These are phyloP conservation scores for Diarsia brunnea DNA, from an alignment of 2,888 invertebrate genomes.

Conservation along the genomic window DNA sequence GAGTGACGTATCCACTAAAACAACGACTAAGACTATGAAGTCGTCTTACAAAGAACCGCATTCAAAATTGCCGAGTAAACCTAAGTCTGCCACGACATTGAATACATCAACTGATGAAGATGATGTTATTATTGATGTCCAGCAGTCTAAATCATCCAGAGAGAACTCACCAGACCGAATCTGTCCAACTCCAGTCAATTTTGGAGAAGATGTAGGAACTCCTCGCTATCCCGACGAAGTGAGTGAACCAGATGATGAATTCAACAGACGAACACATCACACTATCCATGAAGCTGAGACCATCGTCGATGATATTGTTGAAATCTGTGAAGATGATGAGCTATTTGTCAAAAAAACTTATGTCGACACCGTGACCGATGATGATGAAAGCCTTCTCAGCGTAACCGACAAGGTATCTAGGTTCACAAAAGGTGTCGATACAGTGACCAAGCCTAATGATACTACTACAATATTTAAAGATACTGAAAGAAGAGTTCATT, in stretches of 20 bases:
- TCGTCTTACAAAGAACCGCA: slow-evolving; percentile 76
- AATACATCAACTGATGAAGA: slow-evolving; percentile 90
- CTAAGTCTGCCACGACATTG: slow-evolving; percentile 88
- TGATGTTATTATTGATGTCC: slow-evolving; percentile 92
- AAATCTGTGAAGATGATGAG: slow-evolving; percentile 89
- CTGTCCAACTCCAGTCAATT: slow-evolving; percentile 92
- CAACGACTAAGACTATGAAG: slow-evolving; percentile 77
- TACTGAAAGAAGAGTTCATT: slow-evolving; percentile 83
- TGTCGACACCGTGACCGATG: slow-evolving; percentile 79
- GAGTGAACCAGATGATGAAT: slow-evolving; percentile 93
- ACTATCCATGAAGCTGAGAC: slow-evolving; percentile 91
- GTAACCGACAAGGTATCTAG: slow-evolving; percentile 91
- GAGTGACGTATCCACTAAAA: slow-evolving; percentile 80
- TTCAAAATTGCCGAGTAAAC: slow-evolving; percentile 82
- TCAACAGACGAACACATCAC: slow-evolving; percentile 80
- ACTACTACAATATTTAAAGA: slow-evolving; percentile 77
- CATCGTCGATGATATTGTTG: slow-evolving; percentile 90
- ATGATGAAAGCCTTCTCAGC: slow-evolving; percentile 89
- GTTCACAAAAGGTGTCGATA: slow-evolving; percentile 85
- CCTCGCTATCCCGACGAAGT: slow-evolving; percentile 94
- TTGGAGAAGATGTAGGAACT: slow-evolving; percentile 90
- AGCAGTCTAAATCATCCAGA: slow-evolving; percentile 93
- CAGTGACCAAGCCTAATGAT: slow-evolving; percentile 77
- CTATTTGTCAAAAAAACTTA: slow-evolving; percentile 83
- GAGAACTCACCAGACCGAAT: slow-evolving; percentile 94